phyloP scores from a whole-genome alignment of 2,797 vertebrate species.

The Melanotaenia boesemani region DNA sequence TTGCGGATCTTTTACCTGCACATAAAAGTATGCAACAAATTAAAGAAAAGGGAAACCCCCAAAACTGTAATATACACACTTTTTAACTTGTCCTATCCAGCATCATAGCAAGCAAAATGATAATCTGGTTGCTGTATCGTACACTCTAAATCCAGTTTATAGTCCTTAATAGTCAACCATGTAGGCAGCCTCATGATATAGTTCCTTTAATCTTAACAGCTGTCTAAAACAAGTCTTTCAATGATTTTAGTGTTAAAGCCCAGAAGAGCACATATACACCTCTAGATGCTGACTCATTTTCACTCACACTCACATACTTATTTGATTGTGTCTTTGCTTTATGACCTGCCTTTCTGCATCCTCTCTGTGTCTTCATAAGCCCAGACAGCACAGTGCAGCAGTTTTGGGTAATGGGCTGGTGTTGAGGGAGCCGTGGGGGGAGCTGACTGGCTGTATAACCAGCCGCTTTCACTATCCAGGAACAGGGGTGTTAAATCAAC shows the following conservation, averaged over 20 bases:
- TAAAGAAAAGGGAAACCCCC: neutral
- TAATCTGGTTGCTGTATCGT: too few species aligned
- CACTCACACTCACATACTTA: slow-evolving; percentile 12
- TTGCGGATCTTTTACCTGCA: neutral
- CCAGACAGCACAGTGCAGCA: slow-evolving; percentile 57
- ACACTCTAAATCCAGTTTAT: neutral
- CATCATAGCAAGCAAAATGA: too few species aligned
- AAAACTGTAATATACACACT: neutral
- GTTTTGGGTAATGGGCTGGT: slow-evolving; percentile 73
- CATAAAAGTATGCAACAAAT: neutral
- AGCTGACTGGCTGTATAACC: slow-evolving; percentile 70
- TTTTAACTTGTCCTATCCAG: too few species aligned
- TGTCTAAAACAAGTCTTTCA: slow-evolving; percentile 11
- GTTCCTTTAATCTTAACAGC: slow-evolving; percentile 16
- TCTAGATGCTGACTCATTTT: slow-evolving; percentile 15
- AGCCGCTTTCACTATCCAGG: slow-evolving; percentile 66
- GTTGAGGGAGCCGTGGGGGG: slow-evolving; percentile 45
- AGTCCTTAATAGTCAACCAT: neutral
- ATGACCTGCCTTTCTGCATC: slow-evolving; percentile 43
- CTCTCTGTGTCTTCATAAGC: slow-evolving; percentile 51
- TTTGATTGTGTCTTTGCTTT: slow-evolving; percentile 53
- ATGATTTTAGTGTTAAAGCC: slow-evolving; percentile 4
- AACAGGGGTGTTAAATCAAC: slow-evolving; percentile 78
- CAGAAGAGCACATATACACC: neutral
- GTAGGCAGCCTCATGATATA: neutral